Evolutionary conservation across 2,888 invertebrate genomes (phyloP), one percentile per base, ranked within the genome.

Genomic region (Idaea aversata): DNA sequence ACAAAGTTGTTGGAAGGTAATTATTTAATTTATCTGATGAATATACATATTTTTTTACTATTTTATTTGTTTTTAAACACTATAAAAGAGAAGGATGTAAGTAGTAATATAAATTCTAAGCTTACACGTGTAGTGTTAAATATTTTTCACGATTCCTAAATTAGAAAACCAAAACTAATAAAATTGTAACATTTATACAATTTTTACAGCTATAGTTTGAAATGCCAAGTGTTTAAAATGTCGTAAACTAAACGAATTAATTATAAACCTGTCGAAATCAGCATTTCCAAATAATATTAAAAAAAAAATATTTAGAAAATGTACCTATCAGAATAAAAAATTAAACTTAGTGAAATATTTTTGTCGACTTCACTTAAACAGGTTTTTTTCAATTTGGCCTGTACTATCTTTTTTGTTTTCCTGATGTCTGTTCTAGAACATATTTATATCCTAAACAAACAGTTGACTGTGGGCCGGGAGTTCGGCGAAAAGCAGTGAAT

Each of bases 401-500:
- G 36, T 10, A 7, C 36, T 36, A 7, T n/a, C 10, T 1, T 36
- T 36, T 5, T 36, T 13, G 7, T 47, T 4, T 47, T 47, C 3
- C 47, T 13, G 13, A 13, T 47, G 47, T 47, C 47, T 10, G 7
- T 13, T 47, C 47, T 47, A 47, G 47, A 47, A 47, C 36, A 15
- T 65, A 34, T 68, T 13, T 64, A 75, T 38, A 71, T 74, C 73
- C 34, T 0, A 62, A 71, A 61, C 61, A 25, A 60, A 67, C 77
- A 75, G 75, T 70, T 72, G 75, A 25, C 25, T 25, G 25, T 25
- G 57, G 72, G 69, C 75, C 69, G 76, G 75, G 78, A 76, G 76
- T 68, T 72, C 72, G 70, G 61, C 74, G 76, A 78, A 80, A 82
- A 76, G 75, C 74, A 68, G 76, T 69, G 80, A 82, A 84, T 86